Evolutionary conservation across 2,113 vertebrate genomes (phyloP), one percentile per base, ranked within the genome.

Genomic region (Natator depressus): DNA sequence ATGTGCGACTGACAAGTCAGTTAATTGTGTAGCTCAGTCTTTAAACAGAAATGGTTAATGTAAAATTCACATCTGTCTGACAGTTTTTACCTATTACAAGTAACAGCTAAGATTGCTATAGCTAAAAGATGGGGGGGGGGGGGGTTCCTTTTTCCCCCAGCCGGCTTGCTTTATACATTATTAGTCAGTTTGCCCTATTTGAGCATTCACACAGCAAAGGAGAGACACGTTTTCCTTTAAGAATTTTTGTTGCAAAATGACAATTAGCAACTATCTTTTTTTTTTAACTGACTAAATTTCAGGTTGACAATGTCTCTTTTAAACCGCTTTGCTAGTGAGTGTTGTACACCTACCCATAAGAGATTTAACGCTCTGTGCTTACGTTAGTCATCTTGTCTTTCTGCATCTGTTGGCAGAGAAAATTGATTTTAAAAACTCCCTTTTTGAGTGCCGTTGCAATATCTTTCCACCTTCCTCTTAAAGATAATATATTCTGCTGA

Each of bases 21-120:
- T 35, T 72, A 20, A 46, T 53, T 85, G 20, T 35, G 80, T 76
- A 78, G 53, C 17, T 31, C 3, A 80, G n/a, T 38, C 42, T 90
- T 57, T 94, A 91, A 93, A 65, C 82, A 83, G 76, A 90, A 0
- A 0, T 46, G 91, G 54, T 82, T 69, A 13, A 53, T 22, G 54
- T 91, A 91, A 85, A 88, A 87, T 42, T 35, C 69, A 80, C 82
- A 86, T 72, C 46, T 2, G 12, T 91, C 82, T 87, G 80, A 49
- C 79, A 8, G 8, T 78, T 93, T 93, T 91, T 92, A 10, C 12
- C 35, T 80, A 0, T 82, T 93, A 50, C 5, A 87, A 84, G 25
- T 59, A 95, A 35, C 35, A 91, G 81, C 59, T 93, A 46, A 88
- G 75, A 65, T 84, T 90, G 24, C 55, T 94, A 2, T 46, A 87